Percentiles rank a stretch among this genome's conserved stretches.
phyloP scores from a whole-genome alignment of 2,888 invertebrate genomes.

The Aleiodes leptofemur region DNA sequence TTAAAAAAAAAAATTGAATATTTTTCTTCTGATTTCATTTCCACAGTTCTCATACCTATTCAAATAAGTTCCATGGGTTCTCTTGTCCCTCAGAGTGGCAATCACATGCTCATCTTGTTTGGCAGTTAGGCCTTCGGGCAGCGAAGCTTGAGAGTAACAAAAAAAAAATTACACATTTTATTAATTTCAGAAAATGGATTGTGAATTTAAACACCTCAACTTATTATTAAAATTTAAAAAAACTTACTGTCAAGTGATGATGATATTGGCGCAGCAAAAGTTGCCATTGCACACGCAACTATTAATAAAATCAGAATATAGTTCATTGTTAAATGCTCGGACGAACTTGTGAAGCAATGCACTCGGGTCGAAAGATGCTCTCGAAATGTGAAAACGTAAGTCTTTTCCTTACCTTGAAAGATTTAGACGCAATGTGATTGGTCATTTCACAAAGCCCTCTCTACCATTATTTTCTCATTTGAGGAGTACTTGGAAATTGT shows the following conservation, averaged over 20 bases:
- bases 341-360: background rate
- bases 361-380: background rate
- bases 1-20: no score
- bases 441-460: no score
- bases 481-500: no score
- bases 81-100: background rate
- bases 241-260: constrained; percentile 18
- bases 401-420: constrained; percentile 16
- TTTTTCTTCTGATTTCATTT: background rate
- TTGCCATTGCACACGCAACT: constrained; percentile 20
- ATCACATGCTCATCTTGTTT: background rate
- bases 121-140: background rate
- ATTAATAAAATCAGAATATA: background rate
- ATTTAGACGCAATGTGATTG: no score
- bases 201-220: no score
- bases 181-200: no score
- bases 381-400: constrained; percentile 18
- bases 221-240: background rate
- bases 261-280: background rate
- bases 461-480: no score
- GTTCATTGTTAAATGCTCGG: constrained; percentile 30
- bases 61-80: background rate
- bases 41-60: background rate
- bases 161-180: background rate
- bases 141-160: background rate